These are phyloP conservation scores for Dichetophora obliterata DNA, from an alignment of 2,888 invertebrate genomes.

Conservation along the genomic window DNA sequence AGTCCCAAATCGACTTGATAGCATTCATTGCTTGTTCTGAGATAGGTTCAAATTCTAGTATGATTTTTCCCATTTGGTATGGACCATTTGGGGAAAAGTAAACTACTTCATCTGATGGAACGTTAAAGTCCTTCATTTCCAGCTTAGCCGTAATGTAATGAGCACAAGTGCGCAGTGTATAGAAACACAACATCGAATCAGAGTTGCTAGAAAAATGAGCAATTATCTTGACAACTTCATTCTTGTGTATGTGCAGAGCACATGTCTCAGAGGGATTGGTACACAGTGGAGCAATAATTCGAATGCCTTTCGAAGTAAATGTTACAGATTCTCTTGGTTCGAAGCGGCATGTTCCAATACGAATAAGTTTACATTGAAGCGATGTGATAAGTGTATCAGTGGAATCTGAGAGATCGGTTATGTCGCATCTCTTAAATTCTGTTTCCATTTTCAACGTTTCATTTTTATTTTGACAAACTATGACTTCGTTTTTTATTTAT, in stretches of 20 bases:
- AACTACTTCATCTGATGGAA: conserved; percentile 52
- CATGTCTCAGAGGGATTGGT: conserved; percentile 72
- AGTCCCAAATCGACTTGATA: conserved; percentile 76
- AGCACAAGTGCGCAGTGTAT: conserved; percentile 79
- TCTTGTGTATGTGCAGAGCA: conserved; percentile 77
- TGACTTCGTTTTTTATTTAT: neutral
- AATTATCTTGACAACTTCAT: conserved; percentile 81
- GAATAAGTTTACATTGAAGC: conserved; percentile 80
- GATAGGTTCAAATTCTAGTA: conserved; percentile 79
- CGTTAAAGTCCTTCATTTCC: conserved; percentile 73
- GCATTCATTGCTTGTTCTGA: conserved; percentile 76
- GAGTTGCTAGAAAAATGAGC: conserved; percentile 82
- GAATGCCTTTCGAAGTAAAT: conserved; percentile 74
- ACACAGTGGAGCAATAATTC: conserved; percentile 75
- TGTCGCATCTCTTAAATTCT: conserved; percentile 73
- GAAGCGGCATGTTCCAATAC: conserved; percentile 88
- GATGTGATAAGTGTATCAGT: conserved; percentile 72
- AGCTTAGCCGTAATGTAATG: conserved; percentile 78
- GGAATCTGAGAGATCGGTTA: conserved; percentile 69
- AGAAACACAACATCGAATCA: conserved; percentile 83
- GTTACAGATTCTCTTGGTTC: conserved; percentile 80
- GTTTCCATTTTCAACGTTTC: conserved; percentile 21
- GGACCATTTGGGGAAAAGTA: conserved; percentile 53
- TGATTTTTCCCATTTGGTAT: conserved; percentile 73
- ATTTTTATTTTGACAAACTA: conserved; percentile 1